A percentile compares a stretch with the other conserved stretches of the same genome.
These are phyloP conservation scores for Aptenodytes patagonicus DNA, from an alignment of 2,113 vertebrate species.

Conservation along the genomic window DNA sequence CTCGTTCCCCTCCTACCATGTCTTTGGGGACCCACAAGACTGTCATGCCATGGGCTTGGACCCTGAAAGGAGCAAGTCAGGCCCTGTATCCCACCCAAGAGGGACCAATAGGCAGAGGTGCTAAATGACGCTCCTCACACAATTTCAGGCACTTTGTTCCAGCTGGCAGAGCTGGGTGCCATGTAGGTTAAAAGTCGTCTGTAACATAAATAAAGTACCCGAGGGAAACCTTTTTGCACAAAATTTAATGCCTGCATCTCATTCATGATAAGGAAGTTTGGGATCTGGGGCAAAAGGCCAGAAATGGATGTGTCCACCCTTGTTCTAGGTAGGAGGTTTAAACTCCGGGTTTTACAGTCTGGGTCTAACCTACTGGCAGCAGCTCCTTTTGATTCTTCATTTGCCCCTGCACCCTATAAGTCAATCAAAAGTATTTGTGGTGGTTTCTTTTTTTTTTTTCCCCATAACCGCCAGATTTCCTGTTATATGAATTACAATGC, in stretches of 20 bases:
- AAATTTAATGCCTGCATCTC: background rate
- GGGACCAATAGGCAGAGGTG: background rate
- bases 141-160: background rate
- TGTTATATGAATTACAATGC: background rate
- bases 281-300: background rate
- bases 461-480: background rate
- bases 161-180: background rate
- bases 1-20: background rate
- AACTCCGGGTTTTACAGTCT: background rate
- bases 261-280: background rate
- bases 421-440: background rate
- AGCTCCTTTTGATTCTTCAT: background rate
- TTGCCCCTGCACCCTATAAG: background rate
- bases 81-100: background rate
- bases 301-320: background rate
- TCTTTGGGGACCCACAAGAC: background rate
- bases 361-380: background rate
- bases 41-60: background rate
- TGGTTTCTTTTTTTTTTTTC: background rate
- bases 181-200: background rate
- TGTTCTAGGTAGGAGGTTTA: background rate
- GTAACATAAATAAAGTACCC: background rate
- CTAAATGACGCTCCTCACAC: background rate
- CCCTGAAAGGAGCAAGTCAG: background rate
- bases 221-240: background rate